phyloP scores from a whole-genome alignment of 2,113 vertebrate species.

The Hepsetus odoe region DNA sequence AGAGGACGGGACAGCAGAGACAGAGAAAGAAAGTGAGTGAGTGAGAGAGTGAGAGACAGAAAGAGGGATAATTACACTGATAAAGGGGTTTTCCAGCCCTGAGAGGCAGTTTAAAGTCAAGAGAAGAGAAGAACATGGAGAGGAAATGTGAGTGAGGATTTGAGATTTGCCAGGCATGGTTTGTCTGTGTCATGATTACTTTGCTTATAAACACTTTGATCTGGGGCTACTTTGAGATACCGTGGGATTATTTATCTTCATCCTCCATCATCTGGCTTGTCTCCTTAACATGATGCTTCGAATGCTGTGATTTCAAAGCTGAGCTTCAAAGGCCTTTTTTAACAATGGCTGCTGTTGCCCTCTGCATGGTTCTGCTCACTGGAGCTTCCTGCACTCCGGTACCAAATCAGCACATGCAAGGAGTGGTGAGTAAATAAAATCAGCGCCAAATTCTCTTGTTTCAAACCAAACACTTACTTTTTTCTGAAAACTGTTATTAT shows the following conservation, averaged over 20 bases:
- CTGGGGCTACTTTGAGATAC: background rate
- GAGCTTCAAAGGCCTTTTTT: background rate
- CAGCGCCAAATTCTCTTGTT: no score
- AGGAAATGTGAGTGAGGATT: conserved; percentile 11
- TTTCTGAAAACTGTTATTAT: background rate
- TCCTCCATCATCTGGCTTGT: background rate
- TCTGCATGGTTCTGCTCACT: conserved; percentile 23
- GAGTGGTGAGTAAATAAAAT: conserved; percentile 51
- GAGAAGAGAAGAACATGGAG: background rate
- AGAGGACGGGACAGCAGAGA: background rate
- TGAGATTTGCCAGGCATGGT: background rate
- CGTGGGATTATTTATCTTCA: background rate
- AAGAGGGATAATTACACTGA: background rate
- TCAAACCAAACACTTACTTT: background rate
- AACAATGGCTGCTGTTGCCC: background rate
- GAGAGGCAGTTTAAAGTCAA: background rate
- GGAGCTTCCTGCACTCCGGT: background rate
- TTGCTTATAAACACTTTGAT: background rate
- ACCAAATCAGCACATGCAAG: conserved; percentile 42
- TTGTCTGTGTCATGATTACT: background rate
- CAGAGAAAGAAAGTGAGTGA: background rate
- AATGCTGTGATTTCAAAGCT: no score
- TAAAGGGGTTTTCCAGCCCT: background rate
- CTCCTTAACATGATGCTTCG: background rate
- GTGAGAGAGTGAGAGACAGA: background rate